Conservation (phyloP, 2,113 vertebrate genomes). For the Microtus richardsoni region DNA sequence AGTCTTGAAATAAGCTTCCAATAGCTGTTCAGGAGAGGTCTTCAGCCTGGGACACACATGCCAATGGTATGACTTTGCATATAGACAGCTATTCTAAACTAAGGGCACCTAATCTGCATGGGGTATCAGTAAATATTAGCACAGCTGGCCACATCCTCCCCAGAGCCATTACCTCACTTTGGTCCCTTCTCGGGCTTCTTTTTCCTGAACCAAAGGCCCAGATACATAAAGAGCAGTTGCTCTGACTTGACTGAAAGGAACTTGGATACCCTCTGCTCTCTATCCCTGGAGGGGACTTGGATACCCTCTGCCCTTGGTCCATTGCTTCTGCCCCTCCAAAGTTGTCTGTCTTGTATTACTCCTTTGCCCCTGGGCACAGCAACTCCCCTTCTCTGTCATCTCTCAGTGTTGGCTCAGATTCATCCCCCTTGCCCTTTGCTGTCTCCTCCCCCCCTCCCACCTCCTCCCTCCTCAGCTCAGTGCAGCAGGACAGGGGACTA, state of each 20-base stretch:
- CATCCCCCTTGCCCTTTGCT: neutral
- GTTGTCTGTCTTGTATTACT: neutral
- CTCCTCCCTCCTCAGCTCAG: neutral
- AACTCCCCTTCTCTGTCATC: neutral
- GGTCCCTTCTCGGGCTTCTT: neutral
- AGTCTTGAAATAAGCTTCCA: neutral
- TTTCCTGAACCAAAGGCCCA: neutral
- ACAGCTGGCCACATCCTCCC: neutral
- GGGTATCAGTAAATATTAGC: neutral
- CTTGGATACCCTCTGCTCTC: neutral
- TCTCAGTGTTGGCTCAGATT: neutral
- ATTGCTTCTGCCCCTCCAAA: neutral
- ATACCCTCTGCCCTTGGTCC: neutral
- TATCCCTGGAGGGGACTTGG: neutral
- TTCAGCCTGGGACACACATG: neutral
- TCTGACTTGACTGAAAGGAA: slow-evolving; percentile 31
- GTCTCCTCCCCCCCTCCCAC: neutral
- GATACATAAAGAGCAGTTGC: neutral
- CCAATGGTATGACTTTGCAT: slow-evolving; percentile 40
- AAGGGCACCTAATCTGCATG: neutral
- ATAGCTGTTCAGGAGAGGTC: neutral
- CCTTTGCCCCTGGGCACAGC: neutral
- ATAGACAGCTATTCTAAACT: slow-evolving; percentile 44
- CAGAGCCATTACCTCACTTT: neutral
- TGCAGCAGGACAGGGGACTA: neutral